These are phyloP conservation scores for Oscheius sp. DNA, from an alignment of 2,888 invertebrate genomes.

Conservation along the genomic window DNA sequence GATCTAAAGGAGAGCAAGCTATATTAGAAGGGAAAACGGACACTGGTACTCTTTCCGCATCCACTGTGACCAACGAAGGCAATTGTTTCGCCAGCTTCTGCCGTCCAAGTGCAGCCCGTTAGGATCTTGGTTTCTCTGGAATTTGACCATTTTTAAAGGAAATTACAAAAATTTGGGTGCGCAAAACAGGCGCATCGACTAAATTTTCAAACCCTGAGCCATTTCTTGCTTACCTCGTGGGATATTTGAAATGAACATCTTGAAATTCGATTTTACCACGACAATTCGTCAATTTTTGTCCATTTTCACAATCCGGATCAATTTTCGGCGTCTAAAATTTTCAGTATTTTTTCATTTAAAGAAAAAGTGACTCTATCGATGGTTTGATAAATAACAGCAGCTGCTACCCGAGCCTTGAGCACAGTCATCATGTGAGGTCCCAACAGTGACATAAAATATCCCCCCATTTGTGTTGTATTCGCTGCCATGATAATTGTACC, in stretches of 20 bases:
- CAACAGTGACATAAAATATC: constrained; percentile 59
- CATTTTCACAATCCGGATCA: constrained; percentile 1
- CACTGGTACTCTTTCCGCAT: constrained; percentile 43
- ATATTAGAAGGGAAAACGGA: constrained; percentile 20
- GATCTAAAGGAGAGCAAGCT: constrained; percentile 33
- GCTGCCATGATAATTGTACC: constrained; percentile 37
- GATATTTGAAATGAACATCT: constrained; percentile 64
- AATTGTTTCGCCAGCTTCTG: constrained; percentile 39
- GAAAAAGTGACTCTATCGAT: constrained; percentile 31
- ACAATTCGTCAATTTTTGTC: constrained; percentile 36
- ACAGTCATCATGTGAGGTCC: constrained; percentile 55
- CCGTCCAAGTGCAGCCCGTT: constrained; percentile 42
- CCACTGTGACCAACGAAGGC: constrained; percentile 42
- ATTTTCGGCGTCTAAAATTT: constrained; percentile 4
- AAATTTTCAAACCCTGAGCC: too few relatives aligned
- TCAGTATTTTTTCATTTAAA: neutral
- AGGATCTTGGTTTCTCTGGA: constrained; percentile 29
- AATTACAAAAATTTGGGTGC: too few relatives aligned
- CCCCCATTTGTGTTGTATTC: constrained; percentile 37
- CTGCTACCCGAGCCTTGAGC: constrained; percentile 50
- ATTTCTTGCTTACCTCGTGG: constrained; percentile 46
- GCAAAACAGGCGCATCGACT: too few relatives aligned
- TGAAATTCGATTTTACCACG: constrained; percentile 59
- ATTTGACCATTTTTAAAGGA: too few relatives aligned
- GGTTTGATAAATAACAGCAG: constrained; percentile 39